Evolutionary conservation across 1,140 invertebrate species (phyloP).

Genomic region (Aphelenchoides besseyi): DNA sequence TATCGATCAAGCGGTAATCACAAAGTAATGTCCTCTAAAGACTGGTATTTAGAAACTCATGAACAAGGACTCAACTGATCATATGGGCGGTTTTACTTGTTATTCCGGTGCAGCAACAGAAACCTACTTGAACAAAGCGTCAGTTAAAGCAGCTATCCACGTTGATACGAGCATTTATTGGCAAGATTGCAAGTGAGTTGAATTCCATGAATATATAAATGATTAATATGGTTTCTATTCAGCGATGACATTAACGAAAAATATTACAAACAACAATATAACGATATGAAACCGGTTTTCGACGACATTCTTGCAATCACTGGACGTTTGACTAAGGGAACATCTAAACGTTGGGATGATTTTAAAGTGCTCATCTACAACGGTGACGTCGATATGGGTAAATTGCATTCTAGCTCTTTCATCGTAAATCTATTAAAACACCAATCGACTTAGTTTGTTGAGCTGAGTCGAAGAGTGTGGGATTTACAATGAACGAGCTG

Average conservation of each 20-base stretch:
- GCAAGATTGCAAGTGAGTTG: constrained; percentile 14
- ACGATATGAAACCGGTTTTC: constrained; percentile 29
- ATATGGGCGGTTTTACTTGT: constrained; percentile 60
- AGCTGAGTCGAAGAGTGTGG: too few species aligned
- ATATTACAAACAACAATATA: constrained; percentile 24
- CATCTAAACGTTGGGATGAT: not conserved
- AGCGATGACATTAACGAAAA: constrained; percentile 26
- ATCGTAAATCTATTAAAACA: too few species aligned
- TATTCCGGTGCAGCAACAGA: constrained; percentile 53
- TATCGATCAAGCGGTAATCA: constrained; percentile 5
- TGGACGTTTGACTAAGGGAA: not conserved
- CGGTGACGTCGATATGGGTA: constrained; percentile 67
- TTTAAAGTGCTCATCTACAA: constrained; percentile 65
- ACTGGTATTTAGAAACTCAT: constrained; percentile 8
- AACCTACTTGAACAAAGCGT: constrained; percentile 62
- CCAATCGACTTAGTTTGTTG: too few species aligned
- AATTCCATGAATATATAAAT: not conserved
- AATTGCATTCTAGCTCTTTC: too few species aligned
- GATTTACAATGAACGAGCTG: too few species aligned
- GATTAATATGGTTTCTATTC: not conserved
- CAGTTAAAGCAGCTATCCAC: constrained; percentile 63
- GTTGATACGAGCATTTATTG: constrained; percentile 46
- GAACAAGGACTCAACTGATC: constrained; percentile 29
- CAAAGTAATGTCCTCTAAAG: not conserved
- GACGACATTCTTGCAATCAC: constrained; percentile 15